Base-by-base conservation (phyloP, 2,888 invertebrate genomes). In the Limnephilus marmoratus region DNA sequence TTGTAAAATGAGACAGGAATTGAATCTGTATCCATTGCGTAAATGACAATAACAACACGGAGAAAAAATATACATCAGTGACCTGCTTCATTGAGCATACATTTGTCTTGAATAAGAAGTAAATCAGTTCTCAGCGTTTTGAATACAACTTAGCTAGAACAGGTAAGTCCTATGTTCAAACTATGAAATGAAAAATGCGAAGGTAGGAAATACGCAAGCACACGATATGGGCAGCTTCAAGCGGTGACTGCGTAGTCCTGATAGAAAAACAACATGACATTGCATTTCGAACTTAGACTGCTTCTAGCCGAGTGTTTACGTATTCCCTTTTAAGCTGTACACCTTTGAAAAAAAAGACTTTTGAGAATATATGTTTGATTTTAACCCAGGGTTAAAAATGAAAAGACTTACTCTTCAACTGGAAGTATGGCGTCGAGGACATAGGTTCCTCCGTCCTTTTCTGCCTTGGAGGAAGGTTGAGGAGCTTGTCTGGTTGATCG, bases 361-460 rank as follows among this genome's bases (percentile, higher is more conserved):
- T n/a, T n/a, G 2, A 68, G 68, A 24, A 31, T 31, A 1, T 24
- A 68, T 24, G 24, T 68, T 5, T 68, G 18, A 53, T 29, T 11
- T 82, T 82, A 34, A 34, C 34, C 34, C 82, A 82, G 24, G 34
- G 34, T 45, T 45, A n/a, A 34, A 83, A 49, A 83, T 41, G 18
- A 85, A 68, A 13, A 0, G 11, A 97, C 98, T 98, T 97, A 98
- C 98, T 98, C 97, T 96, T 98, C 97, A 90, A 98, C 98, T 83
- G 98, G 98, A 94, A 98, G 97, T 93, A 97, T 97, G 53, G 98
- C 97, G 94, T 98, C 97, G 94, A 99, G 96, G 31, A 98, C 98
- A 94, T 99, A 99, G 91, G 98, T 98, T 94, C 98, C 98, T 94
- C 98, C 98, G 94, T 97, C 97, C 94, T 97, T 97, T 94, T 96